phyloP scores from a whole-genome alignment of 2,888 invertebrate species.

The Drosophila fulvimacula region DNA sequence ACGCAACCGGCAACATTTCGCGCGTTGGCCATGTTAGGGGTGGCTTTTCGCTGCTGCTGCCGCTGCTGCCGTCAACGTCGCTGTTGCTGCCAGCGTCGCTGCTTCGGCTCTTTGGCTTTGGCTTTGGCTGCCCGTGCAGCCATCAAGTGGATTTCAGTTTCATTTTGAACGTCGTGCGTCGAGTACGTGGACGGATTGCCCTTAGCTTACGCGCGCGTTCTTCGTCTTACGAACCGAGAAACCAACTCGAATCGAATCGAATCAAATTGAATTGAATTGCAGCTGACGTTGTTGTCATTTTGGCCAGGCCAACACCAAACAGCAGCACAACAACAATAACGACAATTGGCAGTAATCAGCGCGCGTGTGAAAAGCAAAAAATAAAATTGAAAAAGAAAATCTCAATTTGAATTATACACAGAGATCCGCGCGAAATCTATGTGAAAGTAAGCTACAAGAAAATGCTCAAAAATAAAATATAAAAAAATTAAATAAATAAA shows the following conservation, averaged over 20 bases:
- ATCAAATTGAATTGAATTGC: conserved; percentile 20
- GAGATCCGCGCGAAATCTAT: conserved; percentile 35
- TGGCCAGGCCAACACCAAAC: conserved; percentile 54
- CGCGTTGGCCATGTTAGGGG: conserved; percentile 64
- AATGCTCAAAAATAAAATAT: not conserved
- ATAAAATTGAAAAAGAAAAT: conserved; percentile 15
- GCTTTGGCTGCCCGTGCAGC: conserved; percentile 51
- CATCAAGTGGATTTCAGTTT: conserved; percentile 82
- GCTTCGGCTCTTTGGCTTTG: conserved; percentile 39
- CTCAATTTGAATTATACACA: conserved; percentile 31
- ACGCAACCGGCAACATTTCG: conserved; percentile 60
- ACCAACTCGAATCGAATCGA: conserved; percentile 53
- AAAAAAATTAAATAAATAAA: not conserved
- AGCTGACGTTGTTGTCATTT: conserved; percentile 53
- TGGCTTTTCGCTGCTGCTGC: conserved; percentile 56
- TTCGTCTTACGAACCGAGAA: conserved; percentile 31
- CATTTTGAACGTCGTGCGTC: conserved; percentile 83
- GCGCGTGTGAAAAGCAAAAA: conserved; percentile 66
- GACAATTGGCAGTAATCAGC: conserved; percentile 60
- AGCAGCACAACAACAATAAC: conserved; percentile 11
- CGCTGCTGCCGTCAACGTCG: conserved; percentile 3
- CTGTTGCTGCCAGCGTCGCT: conserved; percentile 25
- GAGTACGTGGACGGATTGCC: conserved; percentile 69
- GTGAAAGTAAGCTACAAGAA: conserved; percentile 47
- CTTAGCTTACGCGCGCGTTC: conserved; percentile 42